These are phyloP conservation scores for Pogona vitticeps DNA, from an alignment of 2,113 vertebrate species.

Conservation along the genomic window DNA sequence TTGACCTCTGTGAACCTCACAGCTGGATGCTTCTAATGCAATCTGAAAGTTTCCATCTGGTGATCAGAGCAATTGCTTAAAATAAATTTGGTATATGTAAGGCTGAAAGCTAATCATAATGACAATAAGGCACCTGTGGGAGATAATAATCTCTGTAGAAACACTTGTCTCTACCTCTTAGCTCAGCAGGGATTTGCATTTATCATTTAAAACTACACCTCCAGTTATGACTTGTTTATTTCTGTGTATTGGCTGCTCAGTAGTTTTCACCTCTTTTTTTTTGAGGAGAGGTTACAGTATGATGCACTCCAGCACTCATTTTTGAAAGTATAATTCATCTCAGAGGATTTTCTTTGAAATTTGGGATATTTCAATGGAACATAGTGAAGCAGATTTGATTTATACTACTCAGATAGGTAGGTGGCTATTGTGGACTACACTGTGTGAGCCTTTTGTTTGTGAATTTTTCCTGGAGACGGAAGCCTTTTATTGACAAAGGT, in stretches of 20 bases:
- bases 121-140: slow-evolving; percentile 72
- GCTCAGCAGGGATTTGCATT: slow-evolving; percentile 70
- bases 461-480: neutral
- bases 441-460: neutral
- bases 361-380: neutral
- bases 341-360: slow-evolving; percentile 6
- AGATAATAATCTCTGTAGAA: slow-evolving; percentile 74
- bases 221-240: slow-evolving; percentile 46
- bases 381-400: too few species aligned
- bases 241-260: slow-evolving; percentile 38
- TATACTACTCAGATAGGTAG: neutral
- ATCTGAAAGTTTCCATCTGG: slow-evolving; percentile 71
- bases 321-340: neutral
- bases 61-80: slow-evolving; percentile 77
- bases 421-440: neutral
- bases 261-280: too few species aligned
- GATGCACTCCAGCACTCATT: fast-evolving
- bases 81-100: slow-evolving; percentile 72
- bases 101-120: slow-evolving; percentile 70
- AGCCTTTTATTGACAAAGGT: neutral
- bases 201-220: slow-evolving; percentile 67
- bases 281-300: neutral
- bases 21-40: slow-evolving; percentile 73
- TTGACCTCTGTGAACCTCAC: slow-evolving; percentile 74
- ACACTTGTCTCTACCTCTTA: slow-evolving; percentile 32